Percentiles rank a stretch among this genome's conserved stretches.
phyloP scores from a whole-genome alignment of 2,113 vertebrate genomes.

The Amia ocellicauda region DNA sequence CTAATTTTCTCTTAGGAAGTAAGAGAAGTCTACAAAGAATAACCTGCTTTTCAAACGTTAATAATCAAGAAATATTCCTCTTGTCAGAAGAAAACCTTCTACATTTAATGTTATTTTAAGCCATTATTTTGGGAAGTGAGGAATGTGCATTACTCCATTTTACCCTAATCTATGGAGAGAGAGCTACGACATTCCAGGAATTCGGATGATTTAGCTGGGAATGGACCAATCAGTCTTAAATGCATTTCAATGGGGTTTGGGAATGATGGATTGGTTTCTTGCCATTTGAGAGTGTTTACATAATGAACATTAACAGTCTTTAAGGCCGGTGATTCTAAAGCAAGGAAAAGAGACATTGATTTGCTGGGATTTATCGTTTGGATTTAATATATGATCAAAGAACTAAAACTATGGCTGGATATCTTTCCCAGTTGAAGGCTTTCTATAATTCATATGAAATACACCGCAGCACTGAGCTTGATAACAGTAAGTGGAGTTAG shows the following conservation, averaged over 20 bases:
- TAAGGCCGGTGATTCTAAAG: constrained; percentile 29
- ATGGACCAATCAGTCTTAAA: constrained; percentile 30
- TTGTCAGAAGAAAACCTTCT: too few relatives aligned
- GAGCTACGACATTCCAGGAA: constrained; percentile 60
- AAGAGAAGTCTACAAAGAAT: too few relatives aligned
- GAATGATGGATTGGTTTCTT: constrained; percentile 42
- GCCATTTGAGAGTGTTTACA: constrained; percentile 50
- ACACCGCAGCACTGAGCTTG: background rate
- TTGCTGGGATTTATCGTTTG: background rate
- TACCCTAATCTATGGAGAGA: constrained; percentile 54
- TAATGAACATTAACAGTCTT: constrained; percentile 33
- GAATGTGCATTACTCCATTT: constrained; percentile 63
- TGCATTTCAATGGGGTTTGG: constrained; percentile 23
- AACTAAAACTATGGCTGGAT: too few relatives aligned
- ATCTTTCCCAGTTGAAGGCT: too few relatives aligned
- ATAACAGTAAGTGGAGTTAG: background rate
- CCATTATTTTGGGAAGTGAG: constrained; percentile 67
- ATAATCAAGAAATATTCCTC: too few relatives aligned
- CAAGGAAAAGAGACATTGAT: constrained; percentile 5
- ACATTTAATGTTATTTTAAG: constrained; percentile 43
- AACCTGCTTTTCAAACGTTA: too few relatives aligned
- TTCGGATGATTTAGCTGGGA: constrained; percentile 47
- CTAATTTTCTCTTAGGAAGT: too few relatives aligned
- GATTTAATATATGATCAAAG: constrained; percentile 2
- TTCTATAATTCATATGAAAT: background rate